These are phyloP conservation scores for Tetragonula clypearis DNA, from an alignment of 1,140 invertebrate species.

Conservation along the genomic window DNA sequence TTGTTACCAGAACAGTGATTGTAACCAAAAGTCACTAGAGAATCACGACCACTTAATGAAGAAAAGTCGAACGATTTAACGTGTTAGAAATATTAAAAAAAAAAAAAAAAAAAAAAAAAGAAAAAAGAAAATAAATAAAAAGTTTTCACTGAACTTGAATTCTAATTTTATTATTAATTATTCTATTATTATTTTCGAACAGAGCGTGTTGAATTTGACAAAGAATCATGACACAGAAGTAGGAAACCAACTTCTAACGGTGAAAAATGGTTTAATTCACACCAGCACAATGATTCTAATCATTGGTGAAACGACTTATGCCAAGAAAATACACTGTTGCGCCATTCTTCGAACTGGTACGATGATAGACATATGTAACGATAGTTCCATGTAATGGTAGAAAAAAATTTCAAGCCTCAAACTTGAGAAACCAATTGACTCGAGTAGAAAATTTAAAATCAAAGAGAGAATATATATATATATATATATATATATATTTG, in stretches of 20 bases:
- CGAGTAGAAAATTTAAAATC: too few relatives aligned
- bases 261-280: neutral
- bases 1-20: too few relatives aligned
- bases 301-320: neutral
- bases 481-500: neutral
- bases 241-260: neutral
- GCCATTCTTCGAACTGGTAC: neutral
- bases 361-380: neutral
- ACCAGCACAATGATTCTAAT: neutral
- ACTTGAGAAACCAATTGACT: neutral
- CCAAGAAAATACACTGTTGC: neutral
- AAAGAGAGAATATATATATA: neutral
- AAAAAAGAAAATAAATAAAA: too few relatives aligned
- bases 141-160: neutral
- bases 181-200: too few relatives aligned
- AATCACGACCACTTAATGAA: too few relatives aligned
- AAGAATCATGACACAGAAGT: too few relatives aligned
- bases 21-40: neutral
- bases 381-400: too few relatives aligned
- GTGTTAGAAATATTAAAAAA: too few relatives aligned
- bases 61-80: too few relatives aligned
- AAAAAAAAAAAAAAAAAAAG: too few relatives aligned
- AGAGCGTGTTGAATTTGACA: too few relatives aligned
- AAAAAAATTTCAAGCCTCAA: too few relatives aligned
- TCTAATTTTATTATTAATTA: neutral